Base-by-base conservation (phyloP, 2,888 invertebrate species). In the Apoda limacodes region DNA sequence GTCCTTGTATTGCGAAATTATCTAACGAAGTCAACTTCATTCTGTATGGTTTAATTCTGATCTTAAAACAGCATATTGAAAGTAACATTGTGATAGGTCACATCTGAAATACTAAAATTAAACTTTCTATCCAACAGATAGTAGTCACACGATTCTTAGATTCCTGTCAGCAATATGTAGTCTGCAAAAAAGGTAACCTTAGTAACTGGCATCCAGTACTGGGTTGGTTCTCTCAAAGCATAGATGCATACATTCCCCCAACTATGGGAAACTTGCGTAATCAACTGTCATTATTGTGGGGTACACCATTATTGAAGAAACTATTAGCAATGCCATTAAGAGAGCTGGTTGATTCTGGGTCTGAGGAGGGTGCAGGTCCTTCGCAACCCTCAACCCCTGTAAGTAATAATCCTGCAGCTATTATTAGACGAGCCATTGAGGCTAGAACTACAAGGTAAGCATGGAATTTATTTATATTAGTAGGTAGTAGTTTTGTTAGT, bases 171-270 rank as follows among this genome's bases (percentile, higher is more conserved):
- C 89, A 91, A 47, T 94, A 95, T 52, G 95, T 96, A n/a, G 90
- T 91, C 5, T 90, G 88, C 49, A 96, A 96, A 65, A 88, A 89
- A 51, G 93, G 95, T 2, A 93, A 94, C 55, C 84, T 96, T 28
- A 94, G 95, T 27, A 95, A 97, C 67, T 99, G 98, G 98, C 98
- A 99, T 70, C 98, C 98, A 3, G 88, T 98, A 13, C 84, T 99
- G 7, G 98, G 98, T 21, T 98, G 98, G 96, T 96, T 97, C 61
- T 86, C 89, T 1, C 90, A 92, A 40, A 83, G 87, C 2, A 82
- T 87, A 27, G 89, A 89, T 52, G 66, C 75, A 0, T 86, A 86
- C 34, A 75, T 91, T 1, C 88, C 91, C 30, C 89, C 89, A 15
- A 83, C 90, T 1, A 86, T 92, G 71, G 83, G 84, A 1, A 83